Percentiles rank a stretch among this genome's conserved stretches.
Conservation (phyloP, 2,888 invertebrate species). For the Ypsolopha sequella region DNA sequence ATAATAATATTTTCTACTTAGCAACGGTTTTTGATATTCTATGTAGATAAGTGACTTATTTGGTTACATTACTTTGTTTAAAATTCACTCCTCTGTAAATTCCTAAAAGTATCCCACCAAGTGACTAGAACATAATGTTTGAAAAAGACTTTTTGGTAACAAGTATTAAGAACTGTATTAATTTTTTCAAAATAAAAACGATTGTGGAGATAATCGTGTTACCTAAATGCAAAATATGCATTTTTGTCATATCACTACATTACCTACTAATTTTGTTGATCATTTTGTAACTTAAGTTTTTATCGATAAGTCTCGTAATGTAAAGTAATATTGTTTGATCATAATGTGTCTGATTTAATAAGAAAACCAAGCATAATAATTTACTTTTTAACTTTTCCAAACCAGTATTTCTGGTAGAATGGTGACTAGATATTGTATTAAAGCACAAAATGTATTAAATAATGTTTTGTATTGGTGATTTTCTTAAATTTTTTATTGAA, state of each 20-base stretch:
- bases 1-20: not conserved
- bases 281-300: not conserved
- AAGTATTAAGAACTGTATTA: not conserved
- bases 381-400: not conserved
- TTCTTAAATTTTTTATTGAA: conserved; percentile 2
- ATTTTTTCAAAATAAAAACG: too few relatives aligned
- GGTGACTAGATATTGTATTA: not conserved
- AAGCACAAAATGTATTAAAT: not conserved
- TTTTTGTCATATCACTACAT: not conserved
- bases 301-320: not conserved
- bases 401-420: not conserved
- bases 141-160: not conserved
- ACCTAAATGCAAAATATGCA: not conserved
- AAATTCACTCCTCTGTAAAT: not conserved
- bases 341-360: not conserved
- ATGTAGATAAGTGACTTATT: too few relatives aligned
- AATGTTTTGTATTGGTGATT: not conserved
- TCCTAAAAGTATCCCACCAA: conserved; percentile 1
- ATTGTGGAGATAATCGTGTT: not conserved
- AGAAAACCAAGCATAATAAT: not conserved
- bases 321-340: not conserved
- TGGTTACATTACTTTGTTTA: too few relatives aligned
- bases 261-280: not conserved
- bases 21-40: too few relatives aligned
- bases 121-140: not conserved